Percentiles rank a stretch among this genome's conserved stretches.
These are phyloP conservation scores for Ciconia maguari DNA, from an alignment of 2,113 vertebrate species.

Conservation along the genomic window DNA sequence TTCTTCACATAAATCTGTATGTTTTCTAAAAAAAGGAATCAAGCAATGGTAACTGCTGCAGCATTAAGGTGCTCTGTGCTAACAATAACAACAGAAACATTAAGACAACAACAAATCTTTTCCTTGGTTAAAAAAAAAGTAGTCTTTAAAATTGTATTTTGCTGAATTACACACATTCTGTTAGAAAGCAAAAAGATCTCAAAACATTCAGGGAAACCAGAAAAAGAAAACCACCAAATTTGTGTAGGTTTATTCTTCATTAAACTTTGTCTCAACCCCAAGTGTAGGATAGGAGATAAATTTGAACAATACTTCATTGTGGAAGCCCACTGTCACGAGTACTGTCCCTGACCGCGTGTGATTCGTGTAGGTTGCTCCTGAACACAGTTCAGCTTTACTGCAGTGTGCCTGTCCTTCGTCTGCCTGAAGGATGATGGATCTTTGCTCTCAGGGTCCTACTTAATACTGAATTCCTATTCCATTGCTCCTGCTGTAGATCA, in stretches of 20 bases:
- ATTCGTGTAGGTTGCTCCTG: slow-evolving; percentile 29
- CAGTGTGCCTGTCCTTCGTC: not conserved
- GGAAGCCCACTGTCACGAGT: not conserved
- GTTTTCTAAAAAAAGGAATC: not conserved
- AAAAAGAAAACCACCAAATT: not conserved
- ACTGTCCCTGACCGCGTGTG: not conserved
- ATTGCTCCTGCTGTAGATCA: not conserved
- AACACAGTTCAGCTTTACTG: not conserved
- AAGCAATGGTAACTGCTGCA: not conserved
- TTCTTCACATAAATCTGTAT: not conserved
- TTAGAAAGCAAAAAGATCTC: not conserved
- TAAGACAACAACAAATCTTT: not conserved
- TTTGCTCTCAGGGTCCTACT: not conserved
- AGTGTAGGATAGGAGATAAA: slow-evolving; percentile 18
- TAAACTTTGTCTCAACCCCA: not conserved
- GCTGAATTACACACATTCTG: slow-evolving; percentile 4
- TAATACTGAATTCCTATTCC: fast-evolving
- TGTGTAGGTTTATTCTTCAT: slow-evolving; percentile 46
- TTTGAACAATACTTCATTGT: slow-evolving; percentile 12
- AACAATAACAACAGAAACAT: not conserved
- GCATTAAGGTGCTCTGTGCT: not conserved
- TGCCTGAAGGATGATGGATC: not conserved
- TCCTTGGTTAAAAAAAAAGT: not conserved
- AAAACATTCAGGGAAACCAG: not conserved
- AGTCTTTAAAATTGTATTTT: not conserved